These are phyloP conservation scores for Hassar affinis DNA, from an alignment of 2,113 vertebrate genomes.

Conservation along the genomic window DNA sequence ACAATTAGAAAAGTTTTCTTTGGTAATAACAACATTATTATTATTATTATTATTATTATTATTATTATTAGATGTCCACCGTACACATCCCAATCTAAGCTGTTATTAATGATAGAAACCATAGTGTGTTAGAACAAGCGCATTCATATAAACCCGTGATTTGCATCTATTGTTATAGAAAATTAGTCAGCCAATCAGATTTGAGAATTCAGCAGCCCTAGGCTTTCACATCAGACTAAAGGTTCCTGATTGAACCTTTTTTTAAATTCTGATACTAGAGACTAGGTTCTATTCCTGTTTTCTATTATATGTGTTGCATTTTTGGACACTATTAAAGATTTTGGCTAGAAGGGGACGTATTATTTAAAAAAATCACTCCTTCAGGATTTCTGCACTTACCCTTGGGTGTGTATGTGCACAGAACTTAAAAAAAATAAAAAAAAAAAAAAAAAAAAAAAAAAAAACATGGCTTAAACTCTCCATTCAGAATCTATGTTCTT, in stretches of 20 bases:
- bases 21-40: background rate
- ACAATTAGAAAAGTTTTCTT: background rate
- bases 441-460: too few species aligned
- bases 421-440: too few species aligned
- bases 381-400: too few species aligned
- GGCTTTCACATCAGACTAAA: background rate
- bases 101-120: background rate
- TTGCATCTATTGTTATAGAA: background rate
- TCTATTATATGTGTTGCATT: background rate
- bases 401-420: too few species aligned
- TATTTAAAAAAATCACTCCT: too few species aligned
- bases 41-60: constrained; percentile 1
- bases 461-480: too few species aligned
- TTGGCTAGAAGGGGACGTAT: too few species aligned
- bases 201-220: background rate
- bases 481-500: too few species aligned
- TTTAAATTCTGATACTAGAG: too few species aligned
- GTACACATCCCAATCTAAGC: background rate
- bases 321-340: background rate
- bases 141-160: background rate
- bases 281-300: background rate
- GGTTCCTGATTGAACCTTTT: background rate
- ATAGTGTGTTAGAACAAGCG: background rate
- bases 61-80: background rate
- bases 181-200: background rate